Conservation (phyloP, 2,888 invertebrate genomes). For the Hirudinaria manillensis region DNA sequence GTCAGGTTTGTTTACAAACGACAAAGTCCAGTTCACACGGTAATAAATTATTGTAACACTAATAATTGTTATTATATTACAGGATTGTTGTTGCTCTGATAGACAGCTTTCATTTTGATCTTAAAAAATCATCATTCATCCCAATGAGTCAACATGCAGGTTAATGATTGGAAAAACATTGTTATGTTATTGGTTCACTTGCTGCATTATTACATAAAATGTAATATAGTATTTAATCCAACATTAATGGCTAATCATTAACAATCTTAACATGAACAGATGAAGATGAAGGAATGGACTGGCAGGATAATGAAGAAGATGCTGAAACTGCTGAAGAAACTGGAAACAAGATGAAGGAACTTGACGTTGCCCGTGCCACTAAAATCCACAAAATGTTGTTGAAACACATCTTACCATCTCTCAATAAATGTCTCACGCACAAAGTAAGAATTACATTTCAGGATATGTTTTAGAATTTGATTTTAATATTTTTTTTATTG, state of each 20-base stretch:
- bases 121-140: slow-evolving; percentile 51
- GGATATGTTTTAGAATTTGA: not conserved
- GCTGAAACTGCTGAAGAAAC: slow-evolving; percentile 7
- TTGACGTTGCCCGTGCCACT: slow-evolving; percentile 60
- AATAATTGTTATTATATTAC: slow-evolving; percentile 31
- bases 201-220: too few relatives aligned
- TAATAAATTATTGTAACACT: too few relatives aligned
- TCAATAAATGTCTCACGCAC: slow-evolving; percentile 67
- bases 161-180: not conserved
- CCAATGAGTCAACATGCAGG: not conserved
- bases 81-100: slow-evolving; percentile 63
- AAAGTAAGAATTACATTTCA: slow-evolving; percentile 44
- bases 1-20: slow-evolving; percentile 56
- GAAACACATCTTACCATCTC: slow-evolving; percentile 69
- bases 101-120: slow-evolving; percentile 85
- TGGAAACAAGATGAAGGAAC: slow-evolving; percentile 7
- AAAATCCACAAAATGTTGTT: slow-evolving; percentile 69
- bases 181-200: too few relatives aligned
- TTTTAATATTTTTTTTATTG: not conserved
- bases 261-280: not conserved
- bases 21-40: too few relatives aligned
- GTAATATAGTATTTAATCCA: too few relatives aligned
- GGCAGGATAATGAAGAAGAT: not conserved
- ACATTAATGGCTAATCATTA: too few relatives aligned
- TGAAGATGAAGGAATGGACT: slow-evolving; percentile 21